A percentile compares a stretch with the other conserved stretches of the same genome.
These are phyloP conservation scores for Flabesymbios commensalis DNA, from an alignment of 2,888 invertebrate genomes.

Conservation along the genomic window DNA sequence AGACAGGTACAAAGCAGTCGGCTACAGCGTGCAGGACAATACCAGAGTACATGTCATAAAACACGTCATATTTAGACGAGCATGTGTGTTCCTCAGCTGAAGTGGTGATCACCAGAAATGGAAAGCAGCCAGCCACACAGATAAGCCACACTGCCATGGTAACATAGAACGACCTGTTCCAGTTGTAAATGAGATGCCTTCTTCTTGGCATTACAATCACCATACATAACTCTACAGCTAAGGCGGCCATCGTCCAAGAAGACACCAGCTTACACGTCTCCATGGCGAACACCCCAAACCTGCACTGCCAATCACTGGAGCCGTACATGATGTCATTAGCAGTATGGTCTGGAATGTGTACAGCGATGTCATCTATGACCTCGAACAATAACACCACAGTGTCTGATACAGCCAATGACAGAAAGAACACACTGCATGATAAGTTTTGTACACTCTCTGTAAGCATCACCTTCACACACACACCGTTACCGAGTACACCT, in stretches of 20 bases:
- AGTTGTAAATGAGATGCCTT: slow-evolving; percentile 6
- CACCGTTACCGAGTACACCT: slow-evolving; percentile 17
- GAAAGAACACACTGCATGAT: slow-evolving; percentile 13
- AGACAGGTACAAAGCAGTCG: slow-evolving; percentile 12
- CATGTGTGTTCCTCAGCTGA: slow-evolving; percentile 3
- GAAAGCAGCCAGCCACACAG: slow-evolving; percentile 26
- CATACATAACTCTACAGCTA: slow-evolving; percentile 22
- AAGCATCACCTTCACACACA: slow-evolving; percentile 5
- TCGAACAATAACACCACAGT: slow-evolving; percentile 19
- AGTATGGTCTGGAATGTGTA: not conserved
- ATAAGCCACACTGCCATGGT: slow-evolving; percentile 22
- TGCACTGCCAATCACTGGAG: slow-evolving; percentile 23
- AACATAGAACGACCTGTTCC: slow-evolving; percentile 23
- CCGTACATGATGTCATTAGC: slow-evolving; percentile 15
- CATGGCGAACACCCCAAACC: slow-evolving; percentile 18
- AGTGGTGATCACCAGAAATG: slow-evolving; percentile 23
- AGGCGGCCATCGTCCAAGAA: slow-evolving; percentile 29
- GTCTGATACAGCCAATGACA: slow-evolving; percentile 20
- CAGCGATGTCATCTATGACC: slow-evolving; percentile 21
- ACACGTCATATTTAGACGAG: slow-evolving; percentile 23
- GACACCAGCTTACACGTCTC: slow-evolving; percentile 12
- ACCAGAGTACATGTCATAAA: slow-evolving; percentile 21
- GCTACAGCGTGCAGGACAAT: slow-evolving; percentile 21
- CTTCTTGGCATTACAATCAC: slow-evolving; percentile 4
- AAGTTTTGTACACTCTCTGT: not conserved